phyloP scores from a whole-genome alignment of 2,888 invertebrate species.

The Sisyra terminalis region DNA sequence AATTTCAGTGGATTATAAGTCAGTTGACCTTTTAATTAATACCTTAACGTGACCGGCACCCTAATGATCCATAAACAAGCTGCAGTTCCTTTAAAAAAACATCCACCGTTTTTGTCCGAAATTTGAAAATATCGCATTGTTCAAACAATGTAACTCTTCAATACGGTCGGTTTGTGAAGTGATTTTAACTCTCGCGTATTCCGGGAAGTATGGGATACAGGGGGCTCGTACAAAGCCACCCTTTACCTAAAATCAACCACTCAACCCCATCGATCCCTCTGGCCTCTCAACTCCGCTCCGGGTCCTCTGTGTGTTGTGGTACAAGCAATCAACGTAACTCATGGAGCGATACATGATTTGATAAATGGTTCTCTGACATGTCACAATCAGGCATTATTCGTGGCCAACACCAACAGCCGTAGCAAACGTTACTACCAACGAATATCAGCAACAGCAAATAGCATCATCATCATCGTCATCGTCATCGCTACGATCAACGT shows the following conservation, averaged over 20 bases:
- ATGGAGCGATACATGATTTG: slow-evolving; percentile 14
- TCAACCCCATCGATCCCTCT: not conserved
- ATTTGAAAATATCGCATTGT: no score
- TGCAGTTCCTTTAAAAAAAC: no score
- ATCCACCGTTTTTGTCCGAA: no score
- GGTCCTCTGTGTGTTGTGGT: not conserved
- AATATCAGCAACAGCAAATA: not conserved
- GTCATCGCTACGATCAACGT: not conserved
- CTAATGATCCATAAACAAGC: no score
- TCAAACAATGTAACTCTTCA: no score
- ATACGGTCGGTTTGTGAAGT: no score
- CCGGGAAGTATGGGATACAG: no score
- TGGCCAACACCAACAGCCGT: not conserved
- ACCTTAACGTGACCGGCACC: no score
- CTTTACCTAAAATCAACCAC: not conserved
- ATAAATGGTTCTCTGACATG: slow-evolving; percentile 15
- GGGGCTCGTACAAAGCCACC: not conserved
- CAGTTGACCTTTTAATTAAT: no score
- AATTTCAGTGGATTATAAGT: no score
- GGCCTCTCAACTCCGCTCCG: not conserved
- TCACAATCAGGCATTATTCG: slow-evolving; percentile 12
- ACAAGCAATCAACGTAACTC: slow-evolving; percentile 14
- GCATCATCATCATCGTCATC: not conserved
- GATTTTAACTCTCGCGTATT: no score
- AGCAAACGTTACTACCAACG: slow-evolving; percentile 1